Percentiles rank a stretch among this genome's conserved stretches.
These are phyloP conservation scores for Nipponia nippon DNA, from an alignment of 2,113 vertebrate genomes.

Conservation along the genomic window DNA sequence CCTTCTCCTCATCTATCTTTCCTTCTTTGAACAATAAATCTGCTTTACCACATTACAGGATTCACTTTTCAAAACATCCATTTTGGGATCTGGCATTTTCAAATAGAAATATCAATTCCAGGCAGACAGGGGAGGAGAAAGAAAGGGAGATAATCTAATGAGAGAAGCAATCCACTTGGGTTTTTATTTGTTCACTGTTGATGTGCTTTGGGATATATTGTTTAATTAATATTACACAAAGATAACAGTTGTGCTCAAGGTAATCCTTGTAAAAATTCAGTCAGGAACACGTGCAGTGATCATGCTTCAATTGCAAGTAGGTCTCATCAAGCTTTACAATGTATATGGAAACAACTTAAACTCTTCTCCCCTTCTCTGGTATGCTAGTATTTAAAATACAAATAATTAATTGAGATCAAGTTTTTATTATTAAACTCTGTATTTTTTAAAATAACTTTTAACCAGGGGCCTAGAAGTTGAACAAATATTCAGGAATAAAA, in stretches of 20 bases:
- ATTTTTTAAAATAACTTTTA: background rate
- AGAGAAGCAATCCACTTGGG: background rate
- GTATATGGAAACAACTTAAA: background rate
- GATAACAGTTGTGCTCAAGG: background rate
- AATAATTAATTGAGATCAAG: background rate
- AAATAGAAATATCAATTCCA: constrained; percentile 1
- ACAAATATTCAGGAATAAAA: background rate
- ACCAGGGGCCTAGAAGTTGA: background rate
- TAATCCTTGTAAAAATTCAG: background rate
- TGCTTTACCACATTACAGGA: background rate
- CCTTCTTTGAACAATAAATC: background rate
- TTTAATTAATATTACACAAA: constrained; percentile 21
- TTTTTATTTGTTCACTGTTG: background rate
- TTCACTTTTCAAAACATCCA: background rate
- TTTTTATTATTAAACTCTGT: background rate
- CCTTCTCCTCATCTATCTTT: background rate
- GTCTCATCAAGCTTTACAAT: background rate
- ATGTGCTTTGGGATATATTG: background rate
- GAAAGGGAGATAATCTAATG: background rate
- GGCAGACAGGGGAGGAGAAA: background rate
- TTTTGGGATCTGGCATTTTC: background rate
- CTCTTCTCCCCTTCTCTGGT: background rate
- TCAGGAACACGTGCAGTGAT: background rate
- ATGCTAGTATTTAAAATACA: background rate
- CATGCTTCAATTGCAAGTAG: background rate